These are phyloP conservation scores for Pseudolaguvia tuberculata DNA, from an alignment of 2,113 vertebrate genomes.

Conservation along the genomic window DNA sequence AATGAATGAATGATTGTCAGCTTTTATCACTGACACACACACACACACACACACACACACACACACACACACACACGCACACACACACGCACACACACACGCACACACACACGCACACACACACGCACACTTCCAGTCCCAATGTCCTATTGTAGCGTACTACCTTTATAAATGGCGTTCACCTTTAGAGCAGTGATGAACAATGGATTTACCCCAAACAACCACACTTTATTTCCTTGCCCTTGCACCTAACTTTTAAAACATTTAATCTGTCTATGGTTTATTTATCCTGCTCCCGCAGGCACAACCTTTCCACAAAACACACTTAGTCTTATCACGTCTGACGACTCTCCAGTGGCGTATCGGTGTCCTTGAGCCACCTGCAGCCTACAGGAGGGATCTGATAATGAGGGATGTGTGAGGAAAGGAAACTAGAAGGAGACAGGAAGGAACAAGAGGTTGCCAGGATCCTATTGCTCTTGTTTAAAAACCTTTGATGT, in stretches of 20 bases:
- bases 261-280: background rate
- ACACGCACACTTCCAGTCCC: too few species aligned
- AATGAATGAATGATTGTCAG: too few species aligned
- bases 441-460: background rate
- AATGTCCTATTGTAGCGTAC: too few species aligned
- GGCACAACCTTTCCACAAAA: conserved; percentile 15
- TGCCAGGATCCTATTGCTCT: conserved; percentile 6
- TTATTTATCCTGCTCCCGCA: conserved; percentile 13
- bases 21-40: too few species aligned
- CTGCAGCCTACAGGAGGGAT: background rate
- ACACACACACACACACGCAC: too few species aligned
- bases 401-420: conserved; percentile 1
- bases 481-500: conserved; percentile 6
- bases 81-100: too few species aligned
- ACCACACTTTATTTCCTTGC: background rate
- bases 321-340: conserved; percentile 17
- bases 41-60: too few species aligned
- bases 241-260: background rate
- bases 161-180: too few species aligned
- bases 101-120: too few species aligned
- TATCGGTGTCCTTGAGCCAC: conserved; percentile 16
- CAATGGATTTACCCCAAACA: too few species aligned
- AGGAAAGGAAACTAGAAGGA: background rate
- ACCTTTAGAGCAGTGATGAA: too few species aligned
- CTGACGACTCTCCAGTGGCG: conserved; percentile 5